Percentiles rank a stretch among this genome's conserved stretches.
These are phyloP conservation scores for Geotrypetes seraphini DNA, from an alignment of 2,797 vertebrate genomes.

Conservation along the genomic window DNA sequence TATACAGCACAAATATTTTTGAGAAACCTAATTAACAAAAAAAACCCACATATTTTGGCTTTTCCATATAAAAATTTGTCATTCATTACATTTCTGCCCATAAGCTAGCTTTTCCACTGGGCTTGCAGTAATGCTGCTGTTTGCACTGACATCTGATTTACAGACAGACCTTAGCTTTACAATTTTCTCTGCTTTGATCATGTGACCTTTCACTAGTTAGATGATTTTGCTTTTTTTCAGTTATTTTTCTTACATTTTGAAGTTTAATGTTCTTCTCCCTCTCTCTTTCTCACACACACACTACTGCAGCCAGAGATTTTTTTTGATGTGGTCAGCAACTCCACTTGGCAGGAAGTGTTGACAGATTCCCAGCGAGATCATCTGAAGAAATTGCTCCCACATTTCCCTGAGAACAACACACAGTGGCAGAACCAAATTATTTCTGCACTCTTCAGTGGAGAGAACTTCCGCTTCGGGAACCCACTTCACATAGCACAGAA, in stretches of 20 bases:
- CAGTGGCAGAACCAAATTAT: conserved; percentile 71
- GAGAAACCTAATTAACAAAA: no score
- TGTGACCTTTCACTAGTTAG: no score
- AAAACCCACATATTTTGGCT: no score
- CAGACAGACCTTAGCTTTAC: background rate
- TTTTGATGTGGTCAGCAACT: conserved; percentile 85
- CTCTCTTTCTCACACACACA: no score
- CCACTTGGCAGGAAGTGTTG: conserved; percentile 81
- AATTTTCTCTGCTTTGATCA: no score
- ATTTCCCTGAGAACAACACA: conserved; percentile 64
- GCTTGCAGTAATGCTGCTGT: no score
- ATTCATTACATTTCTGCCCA: no score
- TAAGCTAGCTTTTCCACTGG: no score
- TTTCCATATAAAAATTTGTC: no score
- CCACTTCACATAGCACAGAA: conserved; percentile 88
- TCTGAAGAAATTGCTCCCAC: conserved; percentile 81
- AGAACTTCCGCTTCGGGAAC: conserved; percentile 85
- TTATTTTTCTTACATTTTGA: background rate
- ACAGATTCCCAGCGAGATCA: conserved; percentile 78
- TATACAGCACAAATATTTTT: no score
- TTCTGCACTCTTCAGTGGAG: conserved; percentile 68
- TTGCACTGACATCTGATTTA: background rate
- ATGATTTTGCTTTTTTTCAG: no score
- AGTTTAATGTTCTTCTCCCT: background rate
- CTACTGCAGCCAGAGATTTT: conserved; percentile 81